A percentile compares a stretch with the other conserved stretches of the same genome.
Evolutionary conservation across 2,113 vertebrate genomes (phyloP).

Genomic region (Mobula hypostoma): DNA sequence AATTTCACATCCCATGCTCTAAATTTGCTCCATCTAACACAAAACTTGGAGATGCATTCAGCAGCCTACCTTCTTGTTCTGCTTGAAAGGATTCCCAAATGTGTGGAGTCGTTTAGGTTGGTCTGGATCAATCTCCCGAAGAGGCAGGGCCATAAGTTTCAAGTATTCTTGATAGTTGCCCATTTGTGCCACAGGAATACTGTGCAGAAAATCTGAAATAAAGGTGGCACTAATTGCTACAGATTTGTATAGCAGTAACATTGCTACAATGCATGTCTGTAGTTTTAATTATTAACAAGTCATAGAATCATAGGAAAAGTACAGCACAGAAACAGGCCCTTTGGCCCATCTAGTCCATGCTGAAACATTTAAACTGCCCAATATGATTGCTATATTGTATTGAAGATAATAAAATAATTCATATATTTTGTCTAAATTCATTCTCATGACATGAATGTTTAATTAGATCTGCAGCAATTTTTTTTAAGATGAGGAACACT

Average conservation of each 20-base stretch:
- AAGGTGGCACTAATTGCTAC: conserved; percentile 34
- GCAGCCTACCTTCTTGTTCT: conserved; percentile 67
- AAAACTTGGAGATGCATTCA: neutral
- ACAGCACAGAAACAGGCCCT: too few species aligned
- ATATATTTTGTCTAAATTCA: neutral
- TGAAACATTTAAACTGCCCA: too few species aligned
- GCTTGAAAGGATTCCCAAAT: conserved; percentile 74
- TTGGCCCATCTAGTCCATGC: too few species aligned
- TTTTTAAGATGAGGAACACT: neutral
- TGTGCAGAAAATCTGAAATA: conserved; percentile 65
- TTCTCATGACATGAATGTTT: neutral
- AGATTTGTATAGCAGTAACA: neutral
- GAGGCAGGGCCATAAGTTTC: conserved; percentile 66
- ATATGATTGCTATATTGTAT: neutral
- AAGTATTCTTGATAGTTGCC: conserved; percentile 75
- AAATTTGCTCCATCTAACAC: neutral
- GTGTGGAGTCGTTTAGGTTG: conserved; percentile 71
- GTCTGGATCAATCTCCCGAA: conserved; percentile 70
- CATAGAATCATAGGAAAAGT: too few species aligned
- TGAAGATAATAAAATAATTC: neutral
- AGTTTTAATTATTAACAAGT: neutral
- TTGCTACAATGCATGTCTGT: neutral
- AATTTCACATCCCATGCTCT: neutral
- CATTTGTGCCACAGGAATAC: conserved; percentile 71
- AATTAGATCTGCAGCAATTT: neutral